Conservation (phyloP, 2,113 vertebrate species). For the Orcinus orca region DNA sequence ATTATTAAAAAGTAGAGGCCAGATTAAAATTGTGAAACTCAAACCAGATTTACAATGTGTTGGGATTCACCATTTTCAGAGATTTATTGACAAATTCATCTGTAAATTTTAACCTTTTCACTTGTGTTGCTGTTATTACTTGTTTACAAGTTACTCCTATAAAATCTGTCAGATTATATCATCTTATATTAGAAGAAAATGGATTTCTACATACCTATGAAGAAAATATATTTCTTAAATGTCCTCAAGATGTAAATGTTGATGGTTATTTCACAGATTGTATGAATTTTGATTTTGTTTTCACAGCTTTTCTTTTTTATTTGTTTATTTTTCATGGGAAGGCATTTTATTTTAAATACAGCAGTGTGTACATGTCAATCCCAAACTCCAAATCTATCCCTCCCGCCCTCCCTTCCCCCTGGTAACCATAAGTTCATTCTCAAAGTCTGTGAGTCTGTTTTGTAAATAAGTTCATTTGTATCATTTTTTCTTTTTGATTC, state of each 20-base stretch:
- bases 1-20: not conserved
- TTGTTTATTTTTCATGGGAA: no score
- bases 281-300: conserved; percentile 65
- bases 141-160: not conserved
- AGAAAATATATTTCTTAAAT: conserved; percentile 33
- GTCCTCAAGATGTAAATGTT: conserved; percentile 7
- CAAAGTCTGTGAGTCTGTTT: not conserved
- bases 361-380: not conserved
- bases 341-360: not conserved
- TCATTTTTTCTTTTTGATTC: not conserved
- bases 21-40: conserved; percentile 6
- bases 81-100: not conserved
- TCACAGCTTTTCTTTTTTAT: conserved; percentile 52
- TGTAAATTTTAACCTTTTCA: not conserved
- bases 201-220: not conserved
- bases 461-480: not conserved
- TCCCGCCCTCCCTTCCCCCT: fast-evolving
- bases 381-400: not conserved
- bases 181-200: not conserved
- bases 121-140: not conserved
- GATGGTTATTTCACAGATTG: conserved; percentile 41
- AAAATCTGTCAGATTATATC: conserved; percentile 12
- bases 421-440: not conserved
- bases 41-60: not conserved
- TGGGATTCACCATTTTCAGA: not conserved